Evolutionary conservation across 2,113 vertebrate genomes (phyloP).

Genomic region (Erpornis zantholeuca): DNA sequence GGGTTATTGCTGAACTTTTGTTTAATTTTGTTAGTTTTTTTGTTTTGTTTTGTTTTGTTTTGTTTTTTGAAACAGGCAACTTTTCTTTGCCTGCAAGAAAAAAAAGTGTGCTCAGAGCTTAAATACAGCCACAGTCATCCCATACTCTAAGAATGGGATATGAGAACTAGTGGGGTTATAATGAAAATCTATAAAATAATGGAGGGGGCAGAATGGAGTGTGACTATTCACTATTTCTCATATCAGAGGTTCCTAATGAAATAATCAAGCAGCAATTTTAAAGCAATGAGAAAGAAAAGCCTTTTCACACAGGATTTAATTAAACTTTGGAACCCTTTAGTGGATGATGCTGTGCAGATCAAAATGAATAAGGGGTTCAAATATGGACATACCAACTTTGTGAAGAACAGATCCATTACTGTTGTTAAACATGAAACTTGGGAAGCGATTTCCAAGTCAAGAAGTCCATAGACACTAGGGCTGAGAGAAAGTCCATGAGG

Average conservation of each 20-base stretch:
- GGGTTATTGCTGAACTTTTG: slow-evolving; percentile 3
- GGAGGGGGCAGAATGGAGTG: not conserved
- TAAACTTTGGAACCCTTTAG: not conserved
- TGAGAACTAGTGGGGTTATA: not conserved
- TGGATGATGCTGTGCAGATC: not conserved
- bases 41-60: not conserved
- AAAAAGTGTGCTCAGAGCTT: not conserved
- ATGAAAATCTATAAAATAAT: not conserved
- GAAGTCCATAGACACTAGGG: not conserved
- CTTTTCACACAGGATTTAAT: not conserved
- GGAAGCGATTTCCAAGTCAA: not conserved
- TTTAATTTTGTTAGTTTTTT: not conserved
- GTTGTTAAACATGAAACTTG: not conserved
- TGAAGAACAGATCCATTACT: not conserved
- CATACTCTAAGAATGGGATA: not conserved
- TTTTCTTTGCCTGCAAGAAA: not conserved
- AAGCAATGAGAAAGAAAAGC: not conserved
- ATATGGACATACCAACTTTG: not conserved
- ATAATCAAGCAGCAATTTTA: not conserved
- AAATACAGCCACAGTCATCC: not conserved
- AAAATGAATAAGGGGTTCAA: not conserved
- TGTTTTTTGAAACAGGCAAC: not conserved
- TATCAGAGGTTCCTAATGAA: not conserved
- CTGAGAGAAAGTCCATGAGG: not conserved
- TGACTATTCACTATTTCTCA: not conserved